Conservation (phyloP, 2,113 vertebrate genomes). For the Tiliqua scincoides region DNA sequence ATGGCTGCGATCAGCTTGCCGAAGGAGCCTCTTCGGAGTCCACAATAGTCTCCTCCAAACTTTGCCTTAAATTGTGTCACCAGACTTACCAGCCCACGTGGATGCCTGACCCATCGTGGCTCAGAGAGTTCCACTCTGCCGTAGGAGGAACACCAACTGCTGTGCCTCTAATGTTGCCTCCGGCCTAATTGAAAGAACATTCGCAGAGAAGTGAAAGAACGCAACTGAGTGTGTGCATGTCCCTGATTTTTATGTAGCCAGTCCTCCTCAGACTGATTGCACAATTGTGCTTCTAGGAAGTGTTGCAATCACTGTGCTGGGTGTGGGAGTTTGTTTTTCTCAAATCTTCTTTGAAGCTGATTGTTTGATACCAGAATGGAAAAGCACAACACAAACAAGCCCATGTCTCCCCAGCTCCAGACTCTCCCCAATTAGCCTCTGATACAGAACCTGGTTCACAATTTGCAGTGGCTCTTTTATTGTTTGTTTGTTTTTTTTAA, state of each 20-base stretch:
- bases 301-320: background rate
- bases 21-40: background rate
- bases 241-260: background rate
- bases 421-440: background rate
- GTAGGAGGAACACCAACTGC: too few relatives aligned
- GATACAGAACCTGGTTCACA: too few relatives aligned
- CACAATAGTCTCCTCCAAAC: background rate
- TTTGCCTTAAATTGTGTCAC: background rate
- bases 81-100: slow-evolving; percentile 9
- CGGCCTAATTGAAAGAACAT: background rate
- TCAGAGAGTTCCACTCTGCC: background rate
- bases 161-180: background rate
- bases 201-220: background rate
- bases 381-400: background rate
- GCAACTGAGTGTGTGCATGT: background rate
- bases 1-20: background rate
- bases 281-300: background rate
- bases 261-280: background rate
- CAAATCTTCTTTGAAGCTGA: background rate
- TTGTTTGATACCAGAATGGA: background rate
- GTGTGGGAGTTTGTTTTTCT: background rate
- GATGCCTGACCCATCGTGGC: background rate
- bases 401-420: background rate
- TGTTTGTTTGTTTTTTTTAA: too few relatives aligned
- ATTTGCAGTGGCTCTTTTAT: too few relatives aligned